Percentiles rank a stretch among this genome's conserved stretches.
Evolutionary conservation across 23 tunicate species (phyloP).

Genomic region (Halocynthia roretzi): DNA sequence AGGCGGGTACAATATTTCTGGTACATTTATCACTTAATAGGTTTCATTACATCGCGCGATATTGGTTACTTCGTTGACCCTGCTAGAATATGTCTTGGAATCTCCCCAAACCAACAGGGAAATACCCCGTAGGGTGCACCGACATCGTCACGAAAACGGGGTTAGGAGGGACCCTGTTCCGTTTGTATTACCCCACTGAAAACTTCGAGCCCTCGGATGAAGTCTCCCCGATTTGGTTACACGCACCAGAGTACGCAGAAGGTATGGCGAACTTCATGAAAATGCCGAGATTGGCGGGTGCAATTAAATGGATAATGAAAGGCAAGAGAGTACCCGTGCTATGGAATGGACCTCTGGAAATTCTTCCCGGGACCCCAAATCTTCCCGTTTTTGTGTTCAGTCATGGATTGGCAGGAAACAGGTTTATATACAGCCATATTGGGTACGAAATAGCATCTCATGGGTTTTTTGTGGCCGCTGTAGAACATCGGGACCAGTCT

Average conservation of each 20-base stretch:
- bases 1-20: no score
- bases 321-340: constrained; percentile 10
- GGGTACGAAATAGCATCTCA: constrained; percentile 26
- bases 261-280: constrained; percentile 15
- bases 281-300: neutral
- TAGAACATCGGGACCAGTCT: constrained; percentile 35
- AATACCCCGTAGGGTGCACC: constrained; percentile 18
- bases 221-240: constrained; percentile 18
- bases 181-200: constrained; percentile 36
- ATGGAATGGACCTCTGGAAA: neutral
- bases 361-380: constrained; percentile 9
- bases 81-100: constrained; percentile 25
- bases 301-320: neutral
- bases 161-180: constrained; percentile 12
- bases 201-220: constrained; percentile 9
- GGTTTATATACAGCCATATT: constrained; percentile 13
- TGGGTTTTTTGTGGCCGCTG: constrained; percentile 33
- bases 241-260: constrained; percentile 10
- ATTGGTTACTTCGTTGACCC: neutral
- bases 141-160: constrained; percentile 38
- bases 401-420: constrained; percentile 23
- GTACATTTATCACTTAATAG: no score
- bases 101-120: constrained; percentile 31
- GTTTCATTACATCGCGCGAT: no score
- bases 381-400: constrained; percentile 36